Conservation (phyloP, 2,797 vertebrate genomes). For the Pantherophis alleghaniensis region DNA sequence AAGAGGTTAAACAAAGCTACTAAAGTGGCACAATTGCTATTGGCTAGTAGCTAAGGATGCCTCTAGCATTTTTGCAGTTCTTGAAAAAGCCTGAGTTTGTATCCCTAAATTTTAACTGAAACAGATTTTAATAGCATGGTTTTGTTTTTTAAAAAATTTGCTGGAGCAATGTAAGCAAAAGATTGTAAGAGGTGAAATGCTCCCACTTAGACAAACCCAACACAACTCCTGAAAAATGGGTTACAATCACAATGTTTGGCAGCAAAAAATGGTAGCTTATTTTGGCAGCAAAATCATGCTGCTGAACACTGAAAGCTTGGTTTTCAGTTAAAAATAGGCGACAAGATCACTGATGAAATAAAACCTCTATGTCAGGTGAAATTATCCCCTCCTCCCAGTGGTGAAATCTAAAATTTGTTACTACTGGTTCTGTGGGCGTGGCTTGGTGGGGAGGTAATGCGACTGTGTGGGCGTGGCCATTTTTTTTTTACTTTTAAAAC, state of each 20-base stretch:
- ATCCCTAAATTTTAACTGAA: background rate
- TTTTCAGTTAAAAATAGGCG: background rate
- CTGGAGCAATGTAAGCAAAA: background rate
- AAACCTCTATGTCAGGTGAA: background rate
- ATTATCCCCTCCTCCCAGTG: background rate
- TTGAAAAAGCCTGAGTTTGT: background rate
- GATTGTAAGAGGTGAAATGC: background rate
- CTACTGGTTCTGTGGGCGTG: no score
- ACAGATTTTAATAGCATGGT: background rate
- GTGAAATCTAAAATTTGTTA: no score
- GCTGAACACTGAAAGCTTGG: background rate
- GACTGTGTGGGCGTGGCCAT: no score
- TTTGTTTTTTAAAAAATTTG: background rate
- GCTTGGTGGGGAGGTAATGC: no score
- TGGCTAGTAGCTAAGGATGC: background rate
- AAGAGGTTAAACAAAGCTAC: background rate
- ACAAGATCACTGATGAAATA: background rate
- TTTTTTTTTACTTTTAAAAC: no score
- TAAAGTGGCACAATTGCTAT: background rate
- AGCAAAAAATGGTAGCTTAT: background rate
- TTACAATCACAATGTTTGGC: background rate
- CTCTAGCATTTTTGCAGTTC: background rate
- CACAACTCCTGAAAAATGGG: background rate
- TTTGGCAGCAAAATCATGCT: background rate
- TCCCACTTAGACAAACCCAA: background rate